A percentile compares a stretch with the other conserved stretches of the same genome.
Evolutionary conservation across 1,140 invertebrate genomes (phyloP).

Genomic region (Melipona quadrifasciata): DNA sequence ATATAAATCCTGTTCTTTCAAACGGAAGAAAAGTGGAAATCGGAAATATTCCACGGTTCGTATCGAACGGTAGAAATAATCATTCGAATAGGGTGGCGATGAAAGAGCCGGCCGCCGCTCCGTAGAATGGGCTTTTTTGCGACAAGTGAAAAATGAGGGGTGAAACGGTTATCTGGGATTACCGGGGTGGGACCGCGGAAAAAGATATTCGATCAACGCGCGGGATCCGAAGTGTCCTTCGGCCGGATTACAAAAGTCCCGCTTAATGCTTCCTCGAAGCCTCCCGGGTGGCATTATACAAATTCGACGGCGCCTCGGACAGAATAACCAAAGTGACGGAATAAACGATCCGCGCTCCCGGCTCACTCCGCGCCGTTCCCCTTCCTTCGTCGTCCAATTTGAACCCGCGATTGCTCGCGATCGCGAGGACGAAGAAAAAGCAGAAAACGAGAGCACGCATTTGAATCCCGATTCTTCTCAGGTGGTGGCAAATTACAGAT

Average conservation of each 20-base stretch:
- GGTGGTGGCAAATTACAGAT: not conserved
- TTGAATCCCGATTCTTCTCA: not conserved
- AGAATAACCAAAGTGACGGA: slow-evolving; percentile 10
- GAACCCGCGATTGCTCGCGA: no score
- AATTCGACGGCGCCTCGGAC: slow-evolving; percentile 42
- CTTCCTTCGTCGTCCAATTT: not conserved
- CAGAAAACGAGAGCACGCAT: no score
- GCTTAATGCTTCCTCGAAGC: slow-evolving; percentile 17
- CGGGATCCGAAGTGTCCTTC: slow-evolving; percentile 18
- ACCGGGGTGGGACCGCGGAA: slow-evolving; percentile 14
- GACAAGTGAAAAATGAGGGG: slow-evolving; percentile 33
- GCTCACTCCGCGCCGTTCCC: no score
- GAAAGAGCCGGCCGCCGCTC: not conserved
- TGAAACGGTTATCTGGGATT: slow-evolving; percentile 41
- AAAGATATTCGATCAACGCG: slow-evolving; percentile 45
- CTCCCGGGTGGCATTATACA: slow-evolving; percentile 40
- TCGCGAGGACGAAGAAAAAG: not conserved
- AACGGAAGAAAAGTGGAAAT: not conserved
- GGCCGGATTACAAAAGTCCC: slow-evolving; percentile 12
- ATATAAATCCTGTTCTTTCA: not conserved
- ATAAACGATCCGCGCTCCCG: slow-evolving; percentile 3
- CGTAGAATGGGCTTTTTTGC: slow-evolving; percentile 10
- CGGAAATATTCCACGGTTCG: not conserved
- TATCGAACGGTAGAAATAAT: not conserved
- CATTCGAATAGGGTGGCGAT: not conserved